Conservation (phyloP, 1,140 invertebrate genomes). For the Probaryconus sp. region DNA sequence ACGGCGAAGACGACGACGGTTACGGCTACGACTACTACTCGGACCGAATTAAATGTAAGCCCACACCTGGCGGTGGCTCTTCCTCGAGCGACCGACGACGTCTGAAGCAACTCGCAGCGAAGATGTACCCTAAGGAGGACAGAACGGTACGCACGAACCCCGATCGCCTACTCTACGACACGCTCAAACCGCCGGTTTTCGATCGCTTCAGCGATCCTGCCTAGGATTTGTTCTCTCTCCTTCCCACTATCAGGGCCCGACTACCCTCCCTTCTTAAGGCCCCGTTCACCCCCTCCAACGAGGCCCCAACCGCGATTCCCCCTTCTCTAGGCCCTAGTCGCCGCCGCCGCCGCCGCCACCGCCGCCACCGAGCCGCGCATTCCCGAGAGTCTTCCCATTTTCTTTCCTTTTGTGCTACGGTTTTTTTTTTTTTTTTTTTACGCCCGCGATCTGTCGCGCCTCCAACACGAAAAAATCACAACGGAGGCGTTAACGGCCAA, state of each 20-base stretch:
- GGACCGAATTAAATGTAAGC: constrained; percentile 47
- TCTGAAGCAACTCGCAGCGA: constrained; percentile 69
- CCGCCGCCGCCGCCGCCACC: no score
- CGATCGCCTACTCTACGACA: constrained; percentile 75
- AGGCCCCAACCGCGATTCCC: constrained; percentile 41
- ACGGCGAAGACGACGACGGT: constrained; percentile 2
- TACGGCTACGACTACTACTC: constrained; percentile 14
- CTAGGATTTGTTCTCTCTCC: constrained; percentile 58
- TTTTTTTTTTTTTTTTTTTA: constrained; percentile 33
- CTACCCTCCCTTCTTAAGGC: constrained; percentile 55
- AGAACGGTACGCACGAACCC: constrained; percentile 78
- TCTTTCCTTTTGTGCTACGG: constrained; percentile 52
- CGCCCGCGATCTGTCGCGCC: constrained; percentile 23
- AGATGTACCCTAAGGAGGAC: constrained; percentile 76
- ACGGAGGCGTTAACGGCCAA: constrained; percentile 19
- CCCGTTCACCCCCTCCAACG: constrained; percentile 45
- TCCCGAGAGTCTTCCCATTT: constrained; percentile 49
- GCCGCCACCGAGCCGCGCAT: no score
- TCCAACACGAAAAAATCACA: constrained; percentile 23
- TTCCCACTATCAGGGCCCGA: constrained; percentile 55
- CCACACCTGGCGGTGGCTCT: constrained; percentile 73
- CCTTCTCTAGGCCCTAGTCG: constrained; percentile 48
- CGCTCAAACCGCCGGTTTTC: constrained; percentile 75
- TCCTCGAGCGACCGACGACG: constrained; percentile 75
- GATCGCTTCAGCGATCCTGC: constrained; percentile 60